Evolutionary conservation across 2,888 invertebrate genomes (phyloP).

Genomic region (Harpalus rubripes): DNA sequence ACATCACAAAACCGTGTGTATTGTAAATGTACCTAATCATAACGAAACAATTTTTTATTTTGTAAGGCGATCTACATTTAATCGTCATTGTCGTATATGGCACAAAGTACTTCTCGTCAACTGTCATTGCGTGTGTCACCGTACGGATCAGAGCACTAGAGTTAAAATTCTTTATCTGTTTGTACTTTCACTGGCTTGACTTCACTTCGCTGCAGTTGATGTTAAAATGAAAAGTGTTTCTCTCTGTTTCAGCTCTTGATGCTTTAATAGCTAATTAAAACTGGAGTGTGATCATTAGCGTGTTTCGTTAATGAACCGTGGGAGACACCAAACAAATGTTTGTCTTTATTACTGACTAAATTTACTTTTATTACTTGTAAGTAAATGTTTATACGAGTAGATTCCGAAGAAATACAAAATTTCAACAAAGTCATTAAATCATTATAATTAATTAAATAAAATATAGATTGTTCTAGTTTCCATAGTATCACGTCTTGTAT

Average conservation of each 20-base stretch:
- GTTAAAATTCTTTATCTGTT: not conserved
- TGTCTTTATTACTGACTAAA: not conserved
- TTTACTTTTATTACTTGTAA: not conserved
- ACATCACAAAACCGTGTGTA: too few species aligned
- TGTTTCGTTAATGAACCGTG: conserved; percentile 29
- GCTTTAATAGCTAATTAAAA: conserved; percentile 30
- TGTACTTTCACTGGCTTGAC: not conserved
- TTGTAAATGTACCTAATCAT: too few species aligned
- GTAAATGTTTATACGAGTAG: not conserved
- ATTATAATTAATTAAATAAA: too few species aligned
- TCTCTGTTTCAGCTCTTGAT: not conserved
- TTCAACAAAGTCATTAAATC: not conserved
- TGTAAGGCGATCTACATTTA: too few species aligned
- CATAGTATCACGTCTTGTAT: too few species aligned
- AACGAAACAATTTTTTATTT: too few species aligned
- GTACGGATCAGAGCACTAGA: not conserved
- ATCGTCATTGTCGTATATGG: not conserved
- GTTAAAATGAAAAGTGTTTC: conserved; percentile 3
- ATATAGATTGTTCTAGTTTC: too few species aligned
- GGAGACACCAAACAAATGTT: conserved; percentile 4
- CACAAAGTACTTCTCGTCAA: not conserved
- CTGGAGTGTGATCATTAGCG: conserved; percentile 38
- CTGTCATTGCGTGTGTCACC: not conserved
- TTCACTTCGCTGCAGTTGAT: not conserved
- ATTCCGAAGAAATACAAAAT: not conserved